Percentiles rank a stretch among this genome's conserved stretches.
Evolutionary conservation across 2,888 invertebrate species (phyloP).

Genomic region (Tachystola acroxantha): DNA sequence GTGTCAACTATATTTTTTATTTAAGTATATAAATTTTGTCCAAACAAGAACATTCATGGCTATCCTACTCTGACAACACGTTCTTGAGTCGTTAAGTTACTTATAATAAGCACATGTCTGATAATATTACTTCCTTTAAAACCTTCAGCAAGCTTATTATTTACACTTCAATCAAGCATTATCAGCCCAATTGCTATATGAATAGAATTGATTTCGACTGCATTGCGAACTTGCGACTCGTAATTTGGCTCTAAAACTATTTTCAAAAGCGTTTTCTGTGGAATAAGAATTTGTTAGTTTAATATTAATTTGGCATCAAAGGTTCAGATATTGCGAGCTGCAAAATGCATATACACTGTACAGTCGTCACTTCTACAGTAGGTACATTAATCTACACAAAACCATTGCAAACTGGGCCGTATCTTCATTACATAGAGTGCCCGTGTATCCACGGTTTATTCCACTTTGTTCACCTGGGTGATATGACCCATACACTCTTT

Average conservation of each 20-base stretch:
- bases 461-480: too few relatives aligned
- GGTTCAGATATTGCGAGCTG: slow-evolving; percentile 25
- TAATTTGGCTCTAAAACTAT: background rate
- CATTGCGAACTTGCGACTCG: slow-evolving; percentile 1
- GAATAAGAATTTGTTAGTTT: slow-evolving; percentile 9
- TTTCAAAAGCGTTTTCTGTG: slow-evolving; percentile 6
- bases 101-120: slow-evolving; percentile 53
- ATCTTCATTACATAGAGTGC: too few relatives aligned
- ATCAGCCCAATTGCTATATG: slow-evolving; percentile 22
- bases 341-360: slow-evolving; percentile 18
- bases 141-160: slow-evolving; percentile 16
- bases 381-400: too few relatives aligned
- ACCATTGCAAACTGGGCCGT: too few relatives aligned
- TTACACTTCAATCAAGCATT: slow-evolving; percentile 17
- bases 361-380: too few relatives aligned
- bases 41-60: too few relatives aligned
- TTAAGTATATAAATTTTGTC: too few relatives aligned
- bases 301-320: background rate
- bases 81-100: slow-evolving; percentile 45
- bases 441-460: too few relatives aligned
- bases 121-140: slow-evolving; percentile 56
- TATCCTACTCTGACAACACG: slow-evolving; percentile 30
- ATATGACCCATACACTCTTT: too few relatives aligned
- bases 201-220: slow-evolving; percentile 28
- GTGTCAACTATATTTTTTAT: too few relatives aligned